These are phyloP conservation scores for Boulengeromyrus knoepffleri DNA, from an alignment of 2,113 vertebrate species.

Conservation along the genomic window DNA sequence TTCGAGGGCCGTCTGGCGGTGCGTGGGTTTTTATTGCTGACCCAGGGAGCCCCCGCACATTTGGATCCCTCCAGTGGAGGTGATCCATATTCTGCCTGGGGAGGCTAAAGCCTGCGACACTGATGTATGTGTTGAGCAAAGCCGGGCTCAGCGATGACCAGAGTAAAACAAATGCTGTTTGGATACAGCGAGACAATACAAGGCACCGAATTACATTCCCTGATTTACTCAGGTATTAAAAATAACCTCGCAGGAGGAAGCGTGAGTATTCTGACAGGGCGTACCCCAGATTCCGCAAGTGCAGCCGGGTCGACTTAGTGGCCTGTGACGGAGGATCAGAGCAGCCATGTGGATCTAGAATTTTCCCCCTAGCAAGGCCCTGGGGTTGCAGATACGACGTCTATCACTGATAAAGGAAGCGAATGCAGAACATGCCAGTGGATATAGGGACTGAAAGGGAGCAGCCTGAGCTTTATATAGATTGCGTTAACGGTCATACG, in stretches of 20 bases:
- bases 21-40: background rate
- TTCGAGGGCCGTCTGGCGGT: background rate
- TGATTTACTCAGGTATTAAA: constrained; percentile 6
- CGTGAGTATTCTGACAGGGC: background rate
- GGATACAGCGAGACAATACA: background rate
- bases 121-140: constrained; percentile 6
- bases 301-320: background rate
- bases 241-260: background rate
- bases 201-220: background rate
- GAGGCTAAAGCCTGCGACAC: background rate
- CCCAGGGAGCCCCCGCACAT: background rate
- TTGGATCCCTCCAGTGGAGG: background rate
- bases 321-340: background rate
- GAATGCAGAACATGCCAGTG: background rate
- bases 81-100: constrained; percentile 14
- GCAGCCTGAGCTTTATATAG: background rate
- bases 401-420: background rate
- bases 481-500: background rate
- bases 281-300: background rate
- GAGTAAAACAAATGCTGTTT: constrained; percentile 11
- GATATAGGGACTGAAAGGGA: background rate
- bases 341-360: background rate
- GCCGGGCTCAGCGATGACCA: background rate
- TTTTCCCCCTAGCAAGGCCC: background rate
- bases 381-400: background rate